Evolutionary conservation across 2,113 vertebrate species (phyloP).

Genomic region (Acanthisitta chloris): DNA sequence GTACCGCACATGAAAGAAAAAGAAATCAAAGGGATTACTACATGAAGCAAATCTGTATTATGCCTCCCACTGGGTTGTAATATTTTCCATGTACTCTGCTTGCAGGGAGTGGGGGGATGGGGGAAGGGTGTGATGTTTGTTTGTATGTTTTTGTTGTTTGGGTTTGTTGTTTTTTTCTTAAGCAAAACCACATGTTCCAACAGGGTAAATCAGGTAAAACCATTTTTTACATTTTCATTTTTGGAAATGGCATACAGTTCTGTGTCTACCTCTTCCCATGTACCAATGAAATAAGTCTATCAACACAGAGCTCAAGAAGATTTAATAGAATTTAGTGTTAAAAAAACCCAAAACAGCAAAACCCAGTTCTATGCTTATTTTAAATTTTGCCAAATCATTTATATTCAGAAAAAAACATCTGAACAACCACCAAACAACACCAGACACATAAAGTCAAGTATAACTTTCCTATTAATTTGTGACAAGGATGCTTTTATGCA

Average conservation of each 20-base stretch:
- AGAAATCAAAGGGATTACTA: conserved; percentile 52
- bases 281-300: not conserved
- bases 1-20: conserved; percentile 28
- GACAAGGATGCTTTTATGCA: not conserved
- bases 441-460: not conserved
- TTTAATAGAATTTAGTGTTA: not conserved
- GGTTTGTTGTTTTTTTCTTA: not conserved
- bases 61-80: conserved; percentile 20
- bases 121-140: not conserved
- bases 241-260: not conserved
- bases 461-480: not conserved
- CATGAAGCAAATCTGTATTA: conserved; percentile 32
- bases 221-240: not conserved
- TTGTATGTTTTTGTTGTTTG: not conserved
- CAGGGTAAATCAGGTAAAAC: not conserved
- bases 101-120: too few relatives aligned
- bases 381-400: not conserved
- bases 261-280: not conserved
- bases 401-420: not conserved
- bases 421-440: not conserved
- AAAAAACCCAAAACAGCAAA: not conserved
- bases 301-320: not conserved
- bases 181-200: not conserved
- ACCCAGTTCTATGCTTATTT: not conserved
- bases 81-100: conserved; percentile 6